Percentiles rank a stretch among this genome's conserved stretches.
Conservation (phyloP, 2,113 vertebrate species). For the Psilopsiagon aurifrons region DNA sequence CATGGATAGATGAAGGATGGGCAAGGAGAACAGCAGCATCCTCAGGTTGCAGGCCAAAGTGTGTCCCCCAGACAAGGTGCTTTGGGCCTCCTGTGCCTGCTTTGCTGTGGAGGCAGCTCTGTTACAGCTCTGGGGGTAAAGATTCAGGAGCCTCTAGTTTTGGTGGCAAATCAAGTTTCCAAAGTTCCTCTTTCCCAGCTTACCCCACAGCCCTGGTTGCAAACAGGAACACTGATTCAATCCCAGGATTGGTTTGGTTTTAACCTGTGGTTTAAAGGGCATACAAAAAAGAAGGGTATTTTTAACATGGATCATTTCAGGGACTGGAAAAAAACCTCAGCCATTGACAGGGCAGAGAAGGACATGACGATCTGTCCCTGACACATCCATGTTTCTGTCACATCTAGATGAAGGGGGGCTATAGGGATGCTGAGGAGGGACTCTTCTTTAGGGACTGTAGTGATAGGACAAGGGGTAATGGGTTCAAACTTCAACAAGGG, state of each 20-base stretch:
- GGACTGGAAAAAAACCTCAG: not conserved
- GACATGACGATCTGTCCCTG: not conserved
- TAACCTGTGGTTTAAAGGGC: not conserved
- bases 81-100: not conserved
- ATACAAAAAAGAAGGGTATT: not conserved
- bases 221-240: not conserved
- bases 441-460: too few relatives aligned
- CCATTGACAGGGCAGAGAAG: not conserved
- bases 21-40: not conserved
- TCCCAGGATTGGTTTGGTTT: not conserved
- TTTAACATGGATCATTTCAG: not conserved
- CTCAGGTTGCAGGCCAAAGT: not conserved
- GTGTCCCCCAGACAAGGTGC: not conserved
- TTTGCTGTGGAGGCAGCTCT: not conserved
- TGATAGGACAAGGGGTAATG: too few relatives aligned
- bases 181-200: not conserved
- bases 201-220: not conserved
- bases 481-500: too few relatives aligned
- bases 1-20: not conserved
- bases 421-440: too few relatives aligned
- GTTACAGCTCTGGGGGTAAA: not conserved
- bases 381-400: not conserved
- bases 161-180: not conserved
- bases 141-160: not conserved
- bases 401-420: not conserved